These are phyloP conservation scores for Leptodirus hochenwartii DNA, from an alignment of 2,888 invertebrate species.

Conservation along the genomic window DNA sequence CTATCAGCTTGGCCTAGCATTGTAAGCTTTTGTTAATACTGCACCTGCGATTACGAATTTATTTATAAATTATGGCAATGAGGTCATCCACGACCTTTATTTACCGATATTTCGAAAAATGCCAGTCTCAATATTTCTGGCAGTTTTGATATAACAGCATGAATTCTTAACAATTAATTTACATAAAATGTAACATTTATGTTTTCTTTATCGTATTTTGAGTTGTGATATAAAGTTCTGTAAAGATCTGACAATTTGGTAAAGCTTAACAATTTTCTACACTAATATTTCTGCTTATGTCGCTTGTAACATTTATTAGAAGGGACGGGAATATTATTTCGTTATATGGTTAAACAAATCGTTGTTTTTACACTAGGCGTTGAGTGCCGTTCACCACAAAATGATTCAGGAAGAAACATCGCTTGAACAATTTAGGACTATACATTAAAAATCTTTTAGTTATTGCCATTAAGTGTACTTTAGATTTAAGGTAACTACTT, in stretches of 20 bases:
- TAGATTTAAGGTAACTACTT: too few species aligned
- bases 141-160: too few species aligned
- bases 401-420: constrained; percentile 45
- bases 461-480: too few species aligned
- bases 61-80: constrained; percentile 4
- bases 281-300: neutral
- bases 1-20: constrained; percentile 1
- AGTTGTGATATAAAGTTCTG: too few species aligned
- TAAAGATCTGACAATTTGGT: too few species aligned
- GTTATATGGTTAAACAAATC: constrained; percentile 4
- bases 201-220: too few species aligned
- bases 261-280: neutral
- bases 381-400: constrained; percentile 71
- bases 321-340: neutral
- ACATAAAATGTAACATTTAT: too few species aligned
- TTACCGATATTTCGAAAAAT: constrained; percentile 1
- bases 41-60: constrained; percentile 3
- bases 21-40: neutral
- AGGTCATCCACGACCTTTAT: neutral
- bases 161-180: too few species aligned
- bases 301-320: constrained; percentile 4
- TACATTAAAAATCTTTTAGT: constrained; percentile 21
- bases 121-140: too few species aligned
- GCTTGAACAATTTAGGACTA: constrained; percentile 23
- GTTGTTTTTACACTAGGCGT: constrained; percentile 38